Conservation (phyloP, 2,113 vertebrate species). For the Chionis minor region DNA sequence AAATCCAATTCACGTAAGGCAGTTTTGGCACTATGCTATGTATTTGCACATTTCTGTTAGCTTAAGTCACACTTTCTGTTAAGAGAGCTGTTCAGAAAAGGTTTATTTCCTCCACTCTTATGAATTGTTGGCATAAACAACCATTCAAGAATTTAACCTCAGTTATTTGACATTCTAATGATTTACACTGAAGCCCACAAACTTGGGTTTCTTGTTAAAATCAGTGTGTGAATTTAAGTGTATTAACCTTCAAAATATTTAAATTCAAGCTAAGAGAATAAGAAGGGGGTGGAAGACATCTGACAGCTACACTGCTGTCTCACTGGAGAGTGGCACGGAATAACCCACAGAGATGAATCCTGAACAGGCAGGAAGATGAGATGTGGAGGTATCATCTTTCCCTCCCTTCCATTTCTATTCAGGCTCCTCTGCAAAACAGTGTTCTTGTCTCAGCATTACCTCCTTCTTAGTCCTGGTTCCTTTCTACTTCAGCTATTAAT, state of each 20-base stretch:
- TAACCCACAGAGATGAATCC: background rate
- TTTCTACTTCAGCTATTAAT: background rate
- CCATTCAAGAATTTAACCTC: slow-evolving; percentile 39
- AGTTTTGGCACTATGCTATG: slow-evolving; percentile 37
- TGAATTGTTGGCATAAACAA: slow-evolving; percentile 48
- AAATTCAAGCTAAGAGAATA: slow-evolving; percentile 5
- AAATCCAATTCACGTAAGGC: slow-evolving; percentile 46
- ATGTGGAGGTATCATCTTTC: fast-evolving
- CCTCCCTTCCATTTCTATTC: background rate
- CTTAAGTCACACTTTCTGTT: slow-evolving; percentile 53
- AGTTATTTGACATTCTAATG: slow-evolving; percentile 32
- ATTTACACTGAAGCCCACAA: slow-evolving; percentile 1
- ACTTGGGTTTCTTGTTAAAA: slow-evolving; percentile 1
- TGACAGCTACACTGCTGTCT: background rate
- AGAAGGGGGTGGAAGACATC: background rate
- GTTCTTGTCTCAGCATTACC: background rate
- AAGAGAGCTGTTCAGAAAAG: slow-evolving; percentile 40
- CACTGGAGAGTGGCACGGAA: background rate
- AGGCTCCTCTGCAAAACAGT: background rate
- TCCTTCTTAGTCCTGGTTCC: background rate
- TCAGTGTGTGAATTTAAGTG: background rate
- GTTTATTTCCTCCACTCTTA: slow-evolving; percentile 41
- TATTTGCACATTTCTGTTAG: slow-evolving; percentile 59
- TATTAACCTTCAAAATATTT: slow-evolving; percentile 45
- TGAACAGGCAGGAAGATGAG: background rate